Conservation (phyloP, 2,797 vertebrate species). For the Lacerta viridis region DNA sequence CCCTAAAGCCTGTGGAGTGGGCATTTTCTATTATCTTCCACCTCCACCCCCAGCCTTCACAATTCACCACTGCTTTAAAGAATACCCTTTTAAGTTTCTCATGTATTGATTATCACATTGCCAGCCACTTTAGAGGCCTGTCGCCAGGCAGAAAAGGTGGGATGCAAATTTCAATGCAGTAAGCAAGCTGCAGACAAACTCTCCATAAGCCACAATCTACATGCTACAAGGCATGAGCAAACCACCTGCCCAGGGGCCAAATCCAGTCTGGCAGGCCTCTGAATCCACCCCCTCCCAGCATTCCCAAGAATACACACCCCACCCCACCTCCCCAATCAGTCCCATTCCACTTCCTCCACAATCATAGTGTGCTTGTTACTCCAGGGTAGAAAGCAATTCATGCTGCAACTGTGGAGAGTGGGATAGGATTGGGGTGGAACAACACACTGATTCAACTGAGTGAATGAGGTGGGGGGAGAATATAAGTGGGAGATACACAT, state of each 20-base stretch:
- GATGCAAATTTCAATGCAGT: not conserved
- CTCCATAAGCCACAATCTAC: not conserved
- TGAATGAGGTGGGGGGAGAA: too few species aligned
- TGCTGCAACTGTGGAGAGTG: too few species aligned
- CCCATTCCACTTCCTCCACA: not conserved
- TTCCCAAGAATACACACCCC: too few species aligned
- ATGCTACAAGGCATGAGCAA: not conserved
- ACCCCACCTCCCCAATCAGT: not conserved
- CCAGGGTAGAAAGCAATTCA: not conserved
- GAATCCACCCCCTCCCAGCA: not conserved
- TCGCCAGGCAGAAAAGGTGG: not conserved
- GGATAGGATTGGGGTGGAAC: too few species aligned
- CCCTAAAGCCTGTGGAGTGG: not conserved
- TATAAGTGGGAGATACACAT: too few species aligned
- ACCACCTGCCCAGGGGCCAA: not conserved
- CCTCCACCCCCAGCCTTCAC: not conserved
- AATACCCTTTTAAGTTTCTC: not conserved
- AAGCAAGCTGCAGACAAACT: not conserved
- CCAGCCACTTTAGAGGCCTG: not conserved
- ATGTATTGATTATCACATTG: not conserved
- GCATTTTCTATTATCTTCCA: not conserved
- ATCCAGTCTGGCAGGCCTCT: not conserved
- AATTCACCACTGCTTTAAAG: not conserved
- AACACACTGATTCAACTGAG: too few species aligned
- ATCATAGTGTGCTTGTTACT: not conserved